Percentiles rank a stretch among this genome's conserved stretches.
Evolutionary conservation across 1,140 invertebrate genomes (phyloP).

Genomic region (Macrocentrus cingulum): DNA sequence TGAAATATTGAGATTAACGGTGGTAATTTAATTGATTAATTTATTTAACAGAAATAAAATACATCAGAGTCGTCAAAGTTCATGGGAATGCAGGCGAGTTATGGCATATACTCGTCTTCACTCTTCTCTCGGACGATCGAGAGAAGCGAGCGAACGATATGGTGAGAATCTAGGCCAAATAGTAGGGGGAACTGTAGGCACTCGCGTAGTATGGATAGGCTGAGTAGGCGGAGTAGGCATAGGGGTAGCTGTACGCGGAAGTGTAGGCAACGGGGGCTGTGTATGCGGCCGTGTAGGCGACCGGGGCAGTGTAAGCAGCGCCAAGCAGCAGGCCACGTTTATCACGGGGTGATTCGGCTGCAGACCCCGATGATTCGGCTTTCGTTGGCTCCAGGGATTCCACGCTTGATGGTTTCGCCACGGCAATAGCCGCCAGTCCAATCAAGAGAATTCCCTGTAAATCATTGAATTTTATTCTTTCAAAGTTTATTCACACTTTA

Average conservation of each 20-base stretch:
- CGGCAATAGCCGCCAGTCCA: constrained; percentile 35
- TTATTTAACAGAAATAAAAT: background rate
- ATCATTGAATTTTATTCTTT: background rate
- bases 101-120: background rate
- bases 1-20: too few relatives aligned
- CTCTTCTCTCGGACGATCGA: background rate
- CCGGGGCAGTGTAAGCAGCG: constrained; percentile 45
- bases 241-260: constrained; percentile 37
- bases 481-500: too few relatives aligned
- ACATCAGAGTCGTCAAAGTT: constrained; percentile 2
- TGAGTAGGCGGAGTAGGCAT: constrained; percentile 40
- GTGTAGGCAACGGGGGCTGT: constrained; percentile 32
- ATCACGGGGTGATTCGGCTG: constrained; percentile 27
- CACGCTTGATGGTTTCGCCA: constrained; percentile 40
- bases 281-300: constrained; percentile 40
- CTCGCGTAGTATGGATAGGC: constrained; percentile 44
- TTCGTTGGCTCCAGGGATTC: constrained; percentile 40
- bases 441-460: constrained; percentile 35
- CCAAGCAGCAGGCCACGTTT: constrained; percentile 40
- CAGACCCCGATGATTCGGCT: constrained; percentile 29
- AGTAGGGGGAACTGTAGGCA: constrained; percentile 41
- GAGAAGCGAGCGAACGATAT: constrained; percentile 1
- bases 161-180: constrained; percentile 30
- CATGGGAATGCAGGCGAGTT: constrained; percentile 8
- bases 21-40: too few relatives aligned